Base-by-base conservation (phyloP, 2,113 vertebrate genomes). In the Siniperca chuatsi region DNA sequence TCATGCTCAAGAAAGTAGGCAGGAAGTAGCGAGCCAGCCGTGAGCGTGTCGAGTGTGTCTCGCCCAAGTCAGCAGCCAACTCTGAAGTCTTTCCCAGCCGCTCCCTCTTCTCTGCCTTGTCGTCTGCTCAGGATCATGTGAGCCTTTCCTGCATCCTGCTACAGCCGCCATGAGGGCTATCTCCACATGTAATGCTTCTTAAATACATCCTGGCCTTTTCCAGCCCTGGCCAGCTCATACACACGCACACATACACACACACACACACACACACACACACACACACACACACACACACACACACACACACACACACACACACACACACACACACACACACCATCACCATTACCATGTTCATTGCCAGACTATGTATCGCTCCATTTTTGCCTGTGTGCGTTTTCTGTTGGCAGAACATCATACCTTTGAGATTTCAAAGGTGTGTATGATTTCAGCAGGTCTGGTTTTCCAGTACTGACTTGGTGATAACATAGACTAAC, bases 151-250 rank as follows among this genome's bases (percentile, higher is more conserved):
- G 71, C 75, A 75, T 73, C 44, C 80, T 68, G 71, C 78, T 78
- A 15, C 46, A 75, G 64, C 54, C 21, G 35, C 71, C 83, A 79
- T 44, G 70, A 91, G 87, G 78, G 75, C 60, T 68, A 67, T 88
- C 61, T 89, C 67, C 66, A 60, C 33, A 12, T 86, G 57, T 86
- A 85, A 87, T 81, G 87, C 71, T 64, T 81, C 86, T 81, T 48
- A 80, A 81, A 81, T 79, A 54, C 87, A 52, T 75, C 44, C 35
- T 75, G 58, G 66, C 54, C 10, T 72, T 68, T 78, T 70, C 60
- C 73, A 77, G 42, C 48, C 33, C 64, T 35, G n/a, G 35, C 70
- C 61, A 78, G 37, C 37, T 33, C 69, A 10, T 33, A 33, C 40
- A 7, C 42, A 40, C 40, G 12, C 18, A 67, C 21, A 25, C 40